Evolutionary conservation across 2,113 vertebrate species (phyloP).

Genomic region (Hucho hucho): DNA sequence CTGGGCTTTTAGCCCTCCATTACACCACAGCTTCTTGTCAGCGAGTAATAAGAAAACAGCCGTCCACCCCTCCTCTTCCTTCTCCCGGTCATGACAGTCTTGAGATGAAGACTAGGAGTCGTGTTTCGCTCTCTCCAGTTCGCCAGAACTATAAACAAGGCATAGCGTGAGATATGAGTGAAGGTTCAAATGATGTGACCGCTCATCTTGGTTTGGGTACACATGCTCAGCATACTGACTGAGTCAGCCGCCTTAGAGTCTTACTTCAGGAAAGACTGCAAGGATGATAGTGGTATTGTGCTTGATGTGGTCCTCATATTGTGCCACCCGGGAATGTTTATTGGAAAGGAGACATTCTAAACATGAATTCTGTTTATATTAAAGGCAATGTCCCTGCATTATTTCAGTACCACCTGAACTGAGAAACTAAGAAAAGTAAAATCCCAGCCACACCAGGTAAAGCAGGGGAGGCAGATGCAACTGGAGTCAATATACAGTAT

Average conservation of each 20-base stretch:
- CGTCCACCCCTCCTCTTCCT: neutral
- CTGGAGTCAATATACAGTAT: neutral
- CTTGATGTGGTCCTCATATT: too few relatives aligned
- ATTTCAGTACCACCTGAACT: neutral
- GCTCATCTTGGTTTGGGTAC: constrained; percentile 61
- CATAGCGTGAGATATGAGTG: constrained; percentile 47
- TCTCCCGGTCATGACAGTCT: neutral
- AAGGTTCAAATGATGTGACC: constrained; percentile 64
- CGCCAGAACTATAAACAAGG: constrained; percentile 53
- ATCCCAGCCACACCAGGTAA: neutral
- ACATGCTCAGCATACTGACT: constrained; percentile 68
- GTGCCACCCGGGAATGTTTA: too few relatives aligned
- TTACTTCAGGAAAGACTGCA: neutral
- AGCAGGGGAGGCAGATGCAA: neutral
- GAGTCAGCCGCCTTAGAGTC: neutral
- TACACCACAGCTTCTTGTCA: neutral
- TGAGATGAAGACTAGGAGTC: constrained; percentile 30
- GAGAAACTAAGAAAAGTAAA: neutral
- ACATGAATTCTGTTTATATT: neutral
- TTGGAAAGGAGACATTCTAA: too few relatives aligned
- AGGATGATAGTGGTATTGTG: too few relatives aligned
- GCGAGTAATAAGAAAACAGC: neutral
- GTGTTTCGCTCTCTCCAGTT: neutral
- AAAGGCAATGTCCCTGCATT: neutral
- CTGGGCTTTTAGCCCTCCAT: constrained; percentile 65